Evolutionary conservation across 2,888 invertebrate genomes (phyloP), one percentile per base, ranked within the genome.

Genomic region (Melanostoma mellinum): DNA sequence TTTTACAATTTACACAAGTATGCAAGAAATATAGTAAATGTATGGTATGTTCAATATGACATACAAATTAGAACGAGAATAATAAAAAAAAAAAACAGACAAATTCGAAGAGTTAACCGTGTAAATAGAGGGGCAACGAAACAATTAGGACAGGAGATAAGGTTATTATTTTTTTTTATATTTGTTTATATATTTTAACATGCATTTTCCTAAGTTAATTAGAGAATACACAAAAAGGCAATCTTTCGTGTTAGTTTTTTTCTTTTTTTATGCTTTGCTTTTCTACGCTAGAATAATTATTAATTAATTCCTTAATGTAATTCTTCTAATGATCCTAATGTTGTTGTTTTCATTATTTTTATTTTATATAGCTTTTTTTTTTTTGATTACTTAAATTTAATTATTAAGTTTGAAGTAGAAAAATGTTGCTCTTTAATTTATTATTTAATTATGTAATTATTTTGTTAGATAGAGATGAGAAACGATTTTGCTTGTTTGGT

Each of bases 331-430:
- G 75, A 68, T 77, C 61, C 68, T 72, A 85, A 78, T 75, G 61
- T 75, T 78, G 61, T 73, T 85, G 63, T 55, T 77, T 82, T 75
- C 33, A 46, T 58, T 65, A 69, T 76, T 72, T 73, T 77, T 79
- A 78, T 60, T 86, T 69, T 76, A 68, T 79, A 75, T 81, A 73
- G 38, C 58, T 67, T 79, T 77, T 75, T 79, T 77, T 75, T 50
- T 76, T 80, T 69, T 50, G 81, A 82, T 69, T 86, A 84, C 46
- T 85, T 86, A 86, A 87, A 78, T 85, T 82, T 86, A 85, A 85
- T 85, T 87, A 77, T 82, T 86, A 86, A 85, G 85, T 86, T 86
- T 87, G 85, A 85, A 82, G 81, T 82, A 82, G 81, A 82, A 82
- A 82, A 71, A 82, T 82, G 77, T 82, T 72, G 77, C 69, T 84